Conservation (phyloP, 2,113 vertebrate genomes). For the Albula glossodonta region DNA sequence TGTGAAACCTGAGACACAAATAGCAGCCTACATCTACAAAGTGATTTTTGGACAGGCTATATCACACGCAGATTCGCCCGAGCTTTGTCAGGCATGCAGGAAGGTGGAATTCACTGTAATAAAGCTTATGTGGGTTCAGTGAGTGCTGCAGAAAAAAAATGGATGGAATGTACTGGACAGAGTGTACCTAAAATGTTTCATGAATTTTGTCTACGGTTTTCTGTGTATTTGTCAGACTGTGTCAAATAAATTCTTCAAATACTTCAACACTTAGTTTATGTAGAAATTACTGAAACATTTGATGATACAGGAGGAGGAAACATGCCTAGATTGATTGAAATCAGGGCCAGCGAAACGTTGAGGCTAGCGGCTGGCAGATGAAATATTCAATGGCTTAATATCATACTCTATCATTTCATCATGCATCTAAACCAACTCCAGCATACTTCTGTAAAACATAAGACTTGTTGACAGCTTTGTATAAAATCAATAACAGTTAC, state of each 20-base stretch:
- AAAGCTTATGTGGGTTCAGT: slow-evolving; percentile 5
- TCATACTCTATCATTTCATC: background rate
- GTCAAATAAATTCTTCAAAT: background rate
- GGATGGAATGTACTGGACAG: background rate
- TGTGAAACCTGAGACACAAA: background rate
- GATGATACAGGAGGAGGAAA: no score
- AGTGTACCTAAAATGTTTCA: slow-evolving; percentile 2
- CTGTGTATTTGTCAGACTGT: background rate
- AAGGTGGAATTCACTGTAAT: background rate
- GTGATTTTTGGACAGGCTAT: background rate
- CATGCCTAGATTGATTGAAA: no score
- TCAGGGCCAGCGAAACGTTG: no score
- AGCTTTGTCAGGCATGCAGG: background rate
- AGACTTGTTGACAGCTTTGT: background rate
- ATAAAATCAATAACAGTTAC: background rate
- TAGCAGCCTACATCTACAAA: background rate
- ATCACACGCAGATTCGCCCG: background rate
- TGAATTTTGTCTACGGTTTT: background rate
- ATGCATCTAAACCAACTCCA: background rate
- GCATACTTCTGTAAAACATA: background rate
- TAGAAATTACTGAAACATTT: no score
- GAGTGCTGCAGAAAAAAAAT: background rate
- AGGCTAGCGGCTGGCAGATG: background rate
- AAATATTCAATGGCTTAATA: background rate
- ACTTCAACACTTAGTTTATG: no score